Evolutionary conservation across 2,888 invertebrate species (phyloP).

Genomic region (Xestia sexstrigata): DNA sequence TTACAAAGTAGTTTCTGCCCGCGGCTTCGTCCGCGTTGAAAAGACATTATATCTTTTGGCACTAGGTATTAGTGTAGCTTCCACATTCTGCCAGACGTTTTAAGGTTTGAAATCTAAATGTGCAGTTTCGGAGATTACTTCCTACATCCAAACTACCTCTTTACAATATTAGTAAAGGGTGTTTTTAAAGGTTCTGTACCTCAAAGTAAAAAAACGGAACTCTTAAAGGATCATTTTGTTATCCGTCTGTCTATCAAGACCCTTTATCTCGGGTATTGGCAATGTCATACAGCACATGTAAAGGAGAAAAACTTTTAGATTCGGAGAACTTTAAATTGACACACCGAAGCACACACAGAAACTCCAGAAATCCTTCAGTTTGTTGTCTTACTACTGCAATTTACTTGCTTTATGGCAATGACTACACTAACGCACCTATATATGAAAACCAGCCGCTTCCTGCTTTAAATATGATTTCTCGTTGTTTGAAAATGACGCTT

Average conservation of each 20-base stretch:
- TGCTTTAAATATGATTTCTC: constrained; percentile 2
- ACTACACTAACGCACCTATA: constrained; percentile 67
- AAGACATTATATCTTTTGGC: background rate
- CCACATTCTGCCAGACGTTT: no score
- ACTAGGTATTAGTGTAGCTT: background rate
- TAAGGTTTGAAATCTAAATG: background rate
- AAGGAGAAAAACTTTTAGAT: no score
- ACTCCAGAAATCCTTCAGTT: background rate
- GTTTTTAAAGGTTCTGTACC: no score
- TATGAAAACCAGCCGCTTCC: constrained; percentile 55
- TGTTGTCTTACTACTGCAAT: constrained; percentile 23
- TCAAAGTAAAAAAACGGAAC: no score
- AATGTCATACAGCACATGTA: no score
- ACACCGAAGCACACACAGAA: no score
- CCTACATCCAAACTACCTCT: background rate
- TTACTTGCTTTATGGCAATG: constrained; percentile 44
- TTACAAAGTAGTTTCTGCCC: background rate
- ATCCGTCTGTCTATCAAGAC: no score
- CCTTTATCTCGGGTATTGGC: no score
- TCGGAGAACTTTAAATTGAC: no score
- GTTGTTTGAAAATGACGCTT: constrained; percentile 49
- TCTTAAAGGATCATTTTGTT: no score
- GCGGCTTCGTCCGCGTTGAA: background rate
- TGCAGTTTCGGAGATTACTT: background rate
- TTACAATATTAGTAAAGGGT: no score